Evolutionary conservation across 2,888 invertebrate species (phyloP).

Genomic region (Drosophila setosimentum): DNA sequence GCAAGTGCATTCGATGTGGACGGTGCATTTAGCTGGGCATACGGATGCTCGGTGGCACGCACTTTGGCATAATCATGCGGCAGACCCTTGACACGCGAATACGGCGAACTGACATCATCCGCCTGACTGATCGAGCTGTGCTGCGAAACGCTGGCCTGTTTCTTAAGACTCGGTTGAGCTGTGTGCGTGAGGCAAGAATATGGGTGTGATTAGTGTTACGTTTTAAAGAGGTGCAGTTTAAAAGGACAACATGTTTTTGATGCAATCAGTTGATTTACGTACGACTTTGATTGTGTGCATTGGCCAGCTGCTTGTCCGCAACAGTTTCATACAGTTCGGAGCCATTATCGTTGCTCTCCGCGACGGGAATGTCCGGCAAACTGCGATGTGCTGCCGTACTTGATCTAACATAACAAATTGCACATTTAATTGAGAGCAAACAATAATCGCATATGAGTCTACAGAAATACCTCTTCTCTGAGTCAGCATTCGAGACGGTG

Average conservation of each 20-base stretch:
- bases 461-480: slow-evolving; percentile 80
- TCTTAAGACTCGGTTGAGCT: slow-evolving; percentile 84
- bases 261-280: slow-evolving; percentile 43
- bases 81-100: slow-evolving; percentile 88
- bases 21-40: slow-evolving; percentile 84
- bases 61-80: slow-evolving; percentile 89
- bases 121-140: slow-evolving; percentile 87
- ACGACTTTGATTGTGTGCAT: slow-evolving; percentile 84
- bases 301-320: slow-evolving; percentile 86
- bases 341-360: slow-evolving; percentile 90
- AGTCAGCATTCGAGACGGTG: slow-evolving; percentile 83
- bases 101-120: slow-evolving; percentile 88
- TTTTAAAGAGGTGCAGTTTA: neutral
- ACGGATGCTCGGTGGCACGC: slow-evolving; percentile 85
- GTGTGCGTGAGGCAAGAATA: neutral
- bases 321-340: slow-evolving; percentile 95
- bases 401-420: slow-evolving; percentile 73
- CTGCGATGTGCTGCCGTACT: slow-evolving; percentile 89
- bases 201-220: neutral
- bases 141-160: slow-evolving; percentile 87
- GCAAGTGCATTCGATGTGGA: slow-evolving; percentile 73
- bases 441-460: neutral
- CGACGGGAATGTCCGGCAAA: slow-evolving; percentile 93
- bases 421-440: neutral
- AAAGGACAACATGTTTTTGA: neutral